phyloP scores from a whole-genome alignment of 2,113 vertebrate species.

The Takifugu bimaculatus region DNA sequence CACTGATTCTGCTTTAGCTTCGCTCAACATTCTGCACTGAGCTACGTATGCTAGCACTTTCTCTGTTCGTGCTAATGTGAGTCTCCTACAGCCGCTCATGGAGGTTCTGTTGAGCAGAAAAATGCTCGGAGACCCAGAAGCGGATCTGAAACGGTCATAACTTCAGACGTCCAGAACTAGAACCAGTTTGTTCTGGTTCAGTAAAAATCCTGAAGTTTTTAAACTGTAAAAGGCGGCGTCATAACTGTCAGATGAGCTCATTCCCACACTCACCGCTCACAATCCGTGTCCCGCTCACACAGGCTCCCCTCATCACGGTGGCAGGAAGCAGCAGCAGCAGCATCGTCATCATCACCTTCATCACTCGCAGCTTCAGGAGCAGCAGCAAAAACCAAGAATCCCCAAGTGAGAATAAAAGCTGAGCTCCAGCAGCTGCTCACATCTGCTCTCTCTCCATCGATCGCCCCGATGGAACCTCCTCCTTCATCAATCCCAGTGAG shows the following conservation, averaged over 20 bases:
- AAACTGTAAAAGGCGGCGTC: no score
- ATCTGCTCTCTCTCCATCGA: no score
- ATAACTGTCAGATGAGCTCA: neutral
- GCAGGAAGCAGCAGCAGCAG: neutral
- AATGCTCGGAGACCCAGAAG: no score
- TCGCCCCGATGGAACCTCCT: no score
- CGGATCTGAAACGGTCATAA: neutral
- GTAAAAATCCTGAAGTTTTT: no score
- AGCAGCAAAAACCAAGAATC: neutral
- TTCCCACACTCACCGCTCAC: conserved; percentile 50
- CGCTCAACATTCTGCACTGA: neutral
- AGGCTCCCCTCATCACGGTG: neutral
- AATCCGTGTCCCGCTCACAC: conserved; percentile 22
- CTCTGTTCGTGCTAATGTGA: no score
- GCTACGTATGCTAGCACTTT: no score
- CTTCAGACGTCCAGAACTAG: neutral
- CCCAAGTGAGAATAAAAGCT: no score
- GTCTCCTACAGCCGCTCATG: no score
- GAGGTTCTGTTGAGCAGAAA: no score
- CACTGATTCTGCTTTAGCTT: neutral
- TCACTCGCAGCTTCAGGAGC: neutral
- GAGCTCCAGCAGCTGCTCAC: neutral
- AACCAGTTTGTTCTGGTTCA: no score
- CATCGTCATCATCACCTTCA: neutral
- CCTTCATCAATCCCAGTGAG: no score